Base-by-base conservation (phyloP, 2,113 vertebrate species). In the Microtus pennsylvanicus region DNA sequence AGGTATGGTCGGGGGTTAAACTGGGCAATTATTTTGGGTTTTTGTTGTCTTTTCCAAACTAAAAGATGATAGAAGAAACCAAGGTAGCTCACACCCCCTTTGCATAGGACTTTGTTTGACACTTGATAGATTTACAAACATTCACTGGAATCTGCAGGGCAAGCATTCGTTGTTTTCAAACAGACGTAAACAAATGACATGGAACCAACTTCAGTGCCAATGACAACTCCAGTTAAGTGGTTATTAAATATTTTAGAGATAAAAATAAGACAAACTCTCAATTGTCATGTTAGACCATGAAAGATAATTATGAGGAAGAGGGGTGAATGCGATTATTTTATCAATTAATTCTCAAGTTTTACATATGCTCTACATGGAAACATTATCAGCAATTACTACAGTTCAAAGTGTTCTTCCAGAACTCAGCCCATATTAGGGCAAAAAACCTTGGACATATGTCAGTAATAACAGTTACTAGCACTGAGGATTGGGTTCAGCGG, bases 1-100 rank as follows among this genome's bases (percentile, higher is more conserved):
- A 99, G 99, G 99, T 99, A 99, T 58, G 82, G n/a, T 67, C 50
- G 17, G 76, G 52, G 72, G 35, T 69, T 78, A 9, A 28, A 72
- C 8, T 24, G 7, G 35, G 24, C 61, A 22, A 45, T 89, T 19
- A 52, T 77, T 88, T 85, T 94, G 19, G 50, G 77, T 95, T 7
- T 69, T 45, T 72, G n/a, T 42, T 61, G 58, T 87, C 30, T 65
- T 74, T 88, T 81, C 80, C 12, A 76, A 86, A 9, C 11, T 45
- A 87, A 93, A 28, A 58, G 42, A n/a, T 26, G 38, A 11, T 9
- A 81, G 26, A 67, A 42, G 35, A 89, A 92, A 75, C 63, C 67
- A 90, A 94, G 80, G n/a, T 92, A 74, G 72, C 9, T 24, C 87
- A 12, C 1, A 17, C n/a, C 1, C n/a, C 21, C 5, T 70, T 3